These are phyloP conservation scores for Lepidochrysops patricia DNA, from an alignment of 2,888 invertebrate genomes.

Conservation along the genomic window DNA sequence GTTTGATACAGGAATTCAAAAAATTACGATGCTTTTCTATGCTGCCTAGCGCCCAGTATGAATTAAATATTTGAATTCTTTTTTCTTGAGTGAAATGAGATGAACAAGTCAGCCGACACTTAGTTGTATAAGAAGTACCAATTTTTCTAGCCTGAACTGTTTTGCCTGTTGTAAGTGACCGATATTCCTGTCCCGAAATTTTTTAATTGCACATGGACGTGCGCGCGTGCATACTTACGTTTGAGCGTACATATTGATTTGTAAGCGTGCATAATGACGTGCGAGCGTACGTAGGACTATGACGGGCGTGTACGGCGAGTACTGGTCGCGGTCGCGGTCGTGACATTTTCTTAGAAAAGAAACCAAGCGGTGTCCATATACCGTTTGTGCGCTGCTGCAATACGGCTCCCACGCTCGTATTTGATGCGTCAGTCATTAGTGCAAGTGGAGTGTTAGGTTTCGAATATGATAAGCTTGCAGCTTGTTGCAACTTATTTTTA, in stretches of 20 bases:
- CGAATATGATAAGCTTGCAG: conserved; percentile 29
- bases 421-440: conserved; percentile 36
- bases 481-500: conserved; percentile 23
- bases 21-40: not conserved
- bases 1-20: conserved; percentile 5
- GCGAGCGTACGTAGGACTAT: conserved; percentile 46
- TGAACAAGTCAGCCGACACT: conserved; percentile 1
- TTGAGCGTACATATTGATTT: not conserved
- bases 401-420: conserved; percentile 13
- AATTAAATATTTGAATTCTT: conserved; percentile 5
- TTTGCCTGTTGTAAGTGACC: not conserved
- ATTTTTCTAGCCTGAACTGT: conserved; percentile 6
- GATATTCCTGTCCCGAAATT: not conserved
- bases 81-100: conserved; percentile 4
- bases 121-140: not conserved
- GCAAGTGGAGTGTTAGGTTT: conserved; percentile 24
- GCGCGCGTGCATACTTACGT: not conserved
- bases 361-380: too few relatives aligned
- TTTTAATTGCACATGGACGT: not conserved
- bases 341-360: too few relatives aligned
- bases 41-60: conserved; percentile 1
- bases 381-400: too few relatives aligned
- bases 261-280: conserved; percentile 17
- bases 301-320: conserved; percentile 72
- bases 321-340: conserved; percentile 78